A percentile compares a stretch with the other conserved stretches of the same genome.
Conservation (phyloP, 2,113 vertebrate genomes). For the Brachyistius frenatus region DNA sequence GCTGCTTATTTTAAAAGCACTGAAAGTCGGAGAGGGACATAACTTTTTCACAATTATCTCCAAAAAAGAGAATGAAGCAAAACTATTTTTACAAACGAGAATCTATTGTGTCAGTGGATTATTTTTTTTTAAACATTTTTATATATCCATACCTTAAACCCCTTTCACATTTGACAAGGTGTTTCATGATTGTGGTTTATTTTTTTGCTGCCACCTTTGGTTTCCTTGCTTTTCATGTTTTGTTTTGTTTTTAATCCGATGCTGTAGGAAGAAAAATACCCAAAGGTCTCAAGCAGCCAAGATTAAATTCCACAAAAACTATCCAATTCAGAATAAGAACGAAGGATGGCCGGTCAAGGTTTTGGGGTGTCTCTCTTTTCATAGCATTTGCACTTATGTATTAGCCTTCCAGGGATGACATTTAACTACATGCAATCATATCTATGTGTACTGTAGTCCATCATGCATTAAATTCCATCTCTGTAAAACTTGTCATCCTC, state of each 20-base stretch:
- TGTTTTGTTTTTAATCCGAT: constrained; percentile 26
- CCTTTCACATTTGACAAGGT: constrained; percentile 31
- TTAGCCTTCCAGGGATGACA: neutral
- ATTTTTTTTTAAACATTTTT: constrained; percentile 17
- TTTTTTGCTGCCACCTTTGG: constrained; percentile 8
- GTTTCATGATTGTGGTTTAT: neutral
- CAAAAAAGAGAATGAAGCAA: constrained; percentile 27
- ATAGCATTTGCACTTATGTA: neutral
- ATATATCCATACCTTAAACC: constrained; percentile 13
- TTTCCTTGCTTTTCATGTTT: constrained; percentile 11
- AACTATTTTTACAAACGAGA: constrained; percentile 1
- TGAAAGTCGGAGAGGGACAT: constrained; percentile 11
- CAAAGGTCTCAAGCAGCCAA: neutral
- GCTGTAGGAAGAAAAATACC: constrained; percentile 7
- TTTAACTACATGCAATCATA: neutral
- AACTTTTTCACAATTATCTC: constrained; percentile 37
- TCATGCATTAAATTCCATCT: neutral
- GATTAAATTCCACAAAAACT: constrained; percentile 9
- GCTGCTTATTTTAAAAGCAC: constrained; percentile 24
- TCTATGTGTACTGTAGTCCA: neutral
- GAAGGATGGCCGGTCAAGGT: constrained; percentile 1
- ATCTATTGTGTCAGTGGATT: constrained; percentile 13
- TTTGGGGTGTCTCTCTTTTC: neutral
- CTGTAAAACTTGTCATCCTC: neutral
- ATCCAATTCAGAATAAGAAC: constrained; percentile 18